phyloP scores from a whole-genome alignment of 2,888 invertebrate genomes.

The Ochropleura plecta region DNA sequence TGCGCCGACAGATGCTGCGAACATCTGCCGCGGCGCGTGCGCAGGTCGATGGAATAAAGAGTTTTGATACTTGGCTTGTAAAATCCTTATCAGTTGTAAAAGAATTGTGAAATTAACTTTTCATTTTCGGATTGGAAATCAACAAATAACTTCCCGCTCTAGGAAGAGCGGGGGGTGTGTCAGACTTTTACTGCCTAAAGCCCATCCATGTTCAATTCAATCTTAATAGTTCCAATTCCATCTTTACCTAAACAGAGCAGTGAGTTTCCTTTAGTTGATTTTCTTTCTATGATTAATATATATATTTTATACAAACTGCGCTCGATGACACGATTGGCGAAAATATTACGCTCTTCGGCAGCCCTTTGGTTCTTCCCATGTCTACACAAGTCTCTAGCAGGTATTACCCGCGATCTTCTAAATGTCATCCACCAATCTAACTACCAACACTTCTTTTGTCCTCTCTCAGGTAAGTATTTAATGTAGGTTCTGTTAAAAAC shows the following conservation, averaged over 20 bases:
- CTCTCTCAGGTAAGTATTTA: not conserved
- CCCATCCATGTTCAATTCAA: not conserved
- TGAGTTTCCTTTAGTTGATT: not conserved
- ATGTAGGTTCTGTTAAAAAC: not conserved
- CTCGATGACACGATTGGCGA: no score
- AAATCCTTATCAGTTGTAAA: not conserved
- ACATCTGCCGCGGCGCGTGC: conserved; percentile 88
- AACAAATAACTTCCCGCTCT: no score
- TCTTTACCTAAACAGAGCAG: not conserved
- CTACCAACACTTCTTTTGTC: not conserved
- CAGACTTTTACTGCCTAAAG: no score
- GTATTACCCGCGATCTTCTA: not conserved
- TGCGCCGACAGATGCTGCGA: conserved; percentile 85
- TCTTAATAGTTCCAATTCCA: not conserved
- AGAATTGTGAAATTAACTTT: not conserved
- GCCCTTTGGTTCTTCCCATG: not conserved
- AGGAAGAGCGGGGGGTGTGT: no score
- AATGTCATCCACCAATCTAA: not conserved
- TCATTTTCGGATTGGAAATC: no score
- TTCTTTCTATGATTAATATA: not conserved
- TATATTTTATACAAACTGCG: not conserved
- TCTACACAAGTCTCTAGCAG: not conserved
- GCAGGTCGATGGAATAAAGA: conserved; percentile 37
- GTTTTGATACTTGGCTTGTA: conserved; percentile 77
- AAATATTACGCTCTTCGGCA: no score